These are phyloP conservation scores for Chouioia cunea DNA, from an alignment of 2,888 invertebrate genomes.

Conservation along the genomic window DNA sequence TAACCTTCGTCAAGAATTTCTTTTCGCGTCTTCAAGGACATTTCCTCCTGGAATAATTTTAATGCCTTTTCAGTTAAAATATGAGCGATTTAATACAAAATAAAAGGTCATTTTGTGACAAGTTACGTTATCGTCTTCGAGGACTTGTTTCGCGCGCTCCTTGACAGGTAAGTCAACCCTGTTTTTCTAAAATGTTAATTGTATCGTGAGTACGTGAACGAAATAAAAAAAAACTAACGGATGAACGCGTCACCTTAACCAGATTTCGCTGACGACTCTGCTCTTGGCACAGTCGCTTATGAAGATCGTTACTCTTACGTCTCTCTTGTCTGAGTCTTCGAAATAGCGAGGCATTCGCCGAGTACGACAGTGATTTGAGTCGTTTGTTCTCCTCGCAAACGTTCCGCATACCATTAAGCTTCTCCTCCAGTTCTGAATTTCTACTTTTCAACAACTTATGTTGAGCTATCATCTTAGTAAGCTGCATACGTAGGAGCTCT, in stretches of 20 bases:
- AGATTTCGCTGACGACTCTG: slow-evolving; percentile 43
- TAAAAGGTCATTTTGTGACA: background rate
- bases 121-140: slow-evolving; percentile 57
- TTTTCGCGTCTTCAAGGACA: slow-evolving; percentile 50
- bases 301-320: slow-evolving; percentile 50
- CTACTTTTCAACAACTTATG: slow-evolving; percentile 56
- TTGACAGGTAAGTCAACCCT: slow-evolving; percentile 52
- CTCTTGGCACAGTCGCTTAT: slow-evolving; percentile 52
- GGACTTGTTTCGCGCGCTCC: slow-evolving; percentile 55
- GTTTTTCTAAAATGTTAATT: slow-evolving; percentile 50
- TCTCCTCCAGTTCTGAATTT: slow-evolving; percentile 56
- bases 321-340: slow-evolving; percentile 56
- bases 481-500: slow-evolving; percentile 53
- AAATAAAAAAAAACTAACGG: slow-evolving; percentile 1
- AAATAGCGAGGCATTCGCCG: slow-evolving; percentile 55
- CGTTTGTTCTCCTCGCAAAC: slow-evolving; percentile 55
- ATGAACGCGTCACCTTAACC: slow-evolving; percentile 49
- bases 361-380: slow-evolving; percentile 53
- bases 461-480: slow-evolving; percentile 59
- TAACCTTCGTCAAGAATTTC: slow-evolving; percentile 63
- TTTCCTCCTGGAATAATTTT: too few relatives aligned
- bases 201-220: too few relatives aligned
- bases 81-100: slow-evolving; percentile 7
- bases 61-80: background rate
- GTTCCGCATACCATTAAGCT: slow-evolving; percentile 54